A percentile compares a stretch with the other conserved stretches of the same genome.
phyloP scores from a whole-genome alignment of 2,888 invertebrate species.

The Smittia aterrima region DNA sequence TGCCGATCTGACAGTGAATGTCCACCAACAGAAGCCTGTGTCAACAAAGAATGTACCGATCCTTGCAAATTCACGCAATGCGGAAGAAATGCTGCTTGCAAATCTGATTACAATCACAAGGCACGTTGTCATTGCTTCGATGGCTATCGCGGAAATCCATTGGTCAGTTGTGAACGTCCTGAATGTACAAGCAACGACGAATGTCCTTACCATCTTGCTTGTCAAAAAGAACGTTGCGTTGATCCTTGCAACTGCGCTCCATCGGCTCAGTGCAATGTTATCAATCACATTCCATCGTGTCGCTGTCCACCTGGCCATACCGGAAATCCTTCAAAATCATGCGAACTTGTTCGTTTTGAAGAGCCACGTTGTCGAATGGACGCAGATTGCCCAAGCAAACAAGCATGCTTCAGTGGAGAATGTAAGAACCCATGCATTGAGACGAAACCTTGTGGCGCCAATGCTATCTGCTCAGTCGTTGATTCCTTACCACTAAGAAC shows the following conservation, averaged over 20 bases:
- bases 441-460: slow-evolving; percentile 74
- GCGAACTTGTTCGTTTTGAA: slow-evolving; percentile 54
- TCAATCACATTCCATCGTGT: slow-evolving; percentile 73
- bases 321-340: slow-evolving; percentile 55
- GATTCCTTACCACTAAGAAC: slow-evolving; percentile 83
- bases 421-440: slow-evolving; percentile 79
- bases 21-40: slow-evolving; percentile 75
- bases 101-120: slow-evolving; percentile 71
- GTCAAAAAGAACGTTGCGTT: slow-evolving; percentile 72
- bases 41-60: slow-evolving; percentile 76
- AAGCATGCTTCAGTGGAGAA: slow-evolving; percentile 75
- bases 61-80: slow-evolving; percentile 78
- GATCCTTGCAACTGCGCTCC: slow-evolving; percentile 84
- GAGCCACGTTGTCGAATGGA: slow-evolving; percentile 71
- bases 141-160: slow-evolving; percentile 75
- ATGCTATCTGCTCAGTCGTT: slow-evolving; percentile 80
- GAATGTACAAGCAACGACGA: slow-evolving; percentile 75
- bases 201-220: slow-evolving; percentile 76
- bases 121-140: slow-evolving; percentile 76
- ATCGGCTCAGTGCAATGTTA: slow-evolving; percentile 72
- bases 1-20: slow-evolving; percentile 85
- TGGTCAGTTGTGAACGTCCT: slow-evolving; percentile 70
- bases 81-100: slow-evolving; percentile 75
- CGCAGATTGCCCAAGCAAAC: slow-evolving; percentile 79
- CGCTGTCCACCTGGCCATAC: slow-evolving; percentile 78